phyloP scores from a whole-genome alignment of 2,113 vertebrate species.

The Lasiurus borealis region DNA sequence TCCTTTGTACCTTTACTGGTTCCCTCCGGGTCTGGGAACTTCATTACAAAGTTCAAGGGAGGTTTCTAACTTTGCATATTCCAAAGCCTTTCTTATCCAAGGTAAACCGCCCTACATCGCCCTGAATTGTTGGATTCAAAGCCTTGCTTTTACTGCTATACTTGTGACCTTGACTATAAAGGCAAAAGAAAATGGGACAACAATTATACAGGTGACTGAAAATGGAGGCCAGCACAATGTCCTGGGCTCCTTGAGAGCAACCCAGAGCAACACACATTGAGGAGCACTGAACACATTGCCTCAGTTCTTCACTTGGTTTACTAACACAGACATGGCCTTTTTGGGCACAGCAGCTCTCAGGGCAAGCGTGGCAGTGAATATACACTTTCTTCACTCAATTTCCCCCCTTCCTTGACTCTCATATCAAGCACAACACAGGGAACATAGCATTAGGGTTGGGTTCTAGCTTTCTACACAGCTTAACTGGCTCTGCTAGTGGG shows the following conservation, averaged over 20 bases:
- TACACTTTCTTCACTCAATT: background rate
- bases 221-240: fast-evolving
- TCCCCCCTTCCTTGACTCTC: background rate
- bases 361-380: background rate
- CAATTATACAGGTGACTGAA: too few species aligned
- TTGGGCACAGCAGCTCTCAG: background rate
- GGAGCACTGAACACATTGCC: too few species aligned
- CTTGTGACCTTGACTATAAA: background rate
- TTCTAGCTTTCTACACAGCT: background rate
- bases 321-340: background rate
- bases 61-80: background rate
- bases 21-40: background rate
- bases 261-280: fast-evolving
- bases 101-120: background rate
- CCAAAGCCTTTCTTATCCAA: too few species aligned
- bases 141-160: background rate
- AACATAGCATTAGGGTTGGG: background rate
- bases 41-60: background rate
- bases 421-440: background rate
- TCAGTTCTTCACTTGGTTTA: background rate
- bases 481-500: background rate
- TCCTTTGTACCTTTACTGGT: background rate
- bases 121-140: background rate
- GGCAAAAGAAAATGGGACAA: background rate
- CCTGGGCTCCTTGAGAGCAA: background rate